A percentile compares a stretch with the other conserved stretches of the same genome.
phyloP scores from a whole-genome alignment of 1,140 invertebrate species.

The Drosophila miranda region DNA sequence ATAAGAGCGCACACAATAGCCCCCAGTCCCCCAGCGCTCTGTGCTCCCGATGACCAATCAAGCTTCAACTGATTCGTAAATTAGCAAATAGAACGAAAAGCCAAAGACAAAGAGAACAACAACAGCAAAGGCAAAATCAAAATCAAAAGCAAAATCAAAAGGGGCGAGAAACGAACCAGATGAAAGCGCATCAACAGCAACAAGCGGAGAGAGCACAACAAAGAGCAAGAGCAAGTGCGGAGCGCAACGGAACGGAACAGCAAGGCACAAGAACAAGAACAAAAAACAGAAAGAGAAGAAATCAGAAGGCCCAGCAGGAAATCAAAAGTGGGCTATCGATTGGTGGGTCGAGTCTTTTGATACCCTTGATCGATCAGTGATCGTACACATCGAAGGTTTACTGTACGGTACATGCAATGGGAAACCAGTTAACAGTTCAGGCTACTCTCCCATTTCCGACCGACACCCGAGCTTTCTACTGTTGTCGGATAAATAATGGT shows the following conservation, averaged over 20 bases:
- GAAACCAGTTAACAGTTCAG: no score
- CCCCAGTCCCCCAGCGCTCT: neutral
- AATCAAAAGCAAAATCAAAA: constrained; percentile 13
- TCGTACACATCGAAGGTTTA: no score
- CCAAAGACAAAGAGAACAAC: constrained; percentile 19
- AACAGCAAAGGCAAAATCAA: neutral
- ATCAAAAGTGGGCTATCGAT: no score
- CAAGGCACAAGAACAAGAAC: no score
- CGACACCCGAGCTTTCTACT: no score
- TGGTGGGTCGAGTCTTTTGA: no score
- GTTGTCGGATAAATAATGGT: no score
- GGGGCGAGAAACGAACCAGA: constrained; percentile 22
- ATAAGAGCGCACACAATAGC: constrained; percentile 39
- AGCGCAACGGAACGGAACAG: neutral
- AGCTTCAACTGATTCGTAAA: constrained; percentile 45
- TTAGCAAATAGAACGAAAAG: constrained; percentile 47
- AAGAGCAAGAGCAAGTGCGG: neutral
- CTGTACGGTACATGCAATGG: no score
- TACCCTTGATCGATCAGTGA: no score
- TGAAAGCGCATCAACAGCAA: constrained; percentile 37
- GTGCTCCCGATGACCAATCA: neutral
- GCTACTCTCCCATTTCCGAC: no score
- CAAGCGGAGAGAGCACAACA: constrained; percentile 4
- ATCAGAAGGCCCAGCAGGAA: no score
- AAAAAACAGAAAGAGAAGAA: no score